phyloP scores from a whole-genome alignment of 2,797 vertebrate genomes.

The Sebastes hopkinsi region DNA sequence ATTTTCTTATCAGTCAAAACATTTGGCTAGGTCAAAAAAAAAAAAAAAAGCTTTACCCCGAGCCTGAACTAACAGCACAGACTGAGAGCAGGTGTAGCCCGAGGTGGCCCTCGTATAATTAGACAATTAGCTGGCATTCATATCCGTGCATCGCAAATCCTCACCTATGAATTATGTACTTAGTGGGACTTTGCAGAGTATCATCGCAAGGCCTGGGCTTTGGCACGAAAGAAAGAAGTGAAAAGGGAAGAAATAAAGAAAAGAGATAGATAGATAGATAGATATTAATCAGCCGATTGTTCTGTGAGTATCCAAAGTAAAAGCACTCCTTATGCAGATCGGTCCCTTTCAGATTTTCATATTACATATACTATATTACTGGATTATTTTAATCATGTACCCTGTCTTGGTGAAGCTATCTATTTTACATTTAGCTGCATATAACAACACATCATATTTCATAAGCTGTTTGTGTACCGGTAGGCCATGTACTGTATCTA shows the following conservation, averaged over 20 bases:
- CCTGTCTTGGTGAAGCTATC: no score
- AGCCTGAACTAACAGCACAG: conserved; percentile 11
- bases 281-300: no score
- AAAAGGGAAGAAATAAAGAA: neutral
- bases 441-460: no score
- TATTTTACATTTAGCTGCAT: no score
- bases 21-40: neutral
- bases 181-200: conserved; percentile 65
- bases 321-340: no score
- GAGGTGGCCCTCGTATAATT: conserved; percentile 50
- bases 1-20: conserved; percentile 5
- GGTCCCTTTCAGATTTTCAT: neutral
- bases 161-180: conserved; percentile 71
- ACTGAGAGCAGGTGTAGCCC: conserved; percentile 56
- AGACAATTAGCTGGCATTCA: conserved; percentile 61
- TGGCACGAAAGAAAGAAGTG: neutral
- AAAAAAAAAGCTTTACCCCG: neutral
- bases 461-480: no score
- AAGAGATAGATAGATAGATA: neutral
- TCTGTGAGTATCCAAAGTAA: no score
- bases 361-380: no score
- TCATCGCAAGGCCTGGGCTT: conserved; percentile 28
- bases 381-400: no score
- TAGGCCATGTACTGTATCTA: no score
- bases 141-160: conserved; percentile 65